phyloP scores from a whole-genome alignment of 2,797 vertebrate species.

The Hemibagrus guttatus region DNA sequence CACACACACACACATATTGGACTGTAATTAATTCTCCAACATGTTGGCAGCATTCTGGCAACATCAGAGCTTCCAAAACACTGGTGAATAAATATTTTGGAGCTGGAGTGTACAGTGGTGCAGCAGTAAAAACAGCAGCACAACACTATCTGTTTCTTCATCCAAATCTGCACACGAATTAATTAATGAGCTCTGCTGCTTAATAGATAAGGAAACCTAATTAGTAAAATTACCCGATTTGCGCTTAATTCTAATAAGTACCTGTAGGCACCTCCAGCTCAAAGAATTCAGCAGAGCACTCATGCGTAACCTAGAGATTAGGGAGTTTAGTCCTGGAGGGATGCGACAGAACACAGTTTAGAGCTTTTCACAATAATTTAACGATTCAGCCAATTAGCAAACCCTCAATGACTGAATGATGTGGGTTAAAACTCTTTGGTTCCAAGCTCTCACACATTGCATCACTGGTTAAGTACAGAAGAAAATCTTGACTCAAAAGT shows the following conservation, averaged over 20 bases:
- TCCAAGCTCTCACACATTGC: neutral
- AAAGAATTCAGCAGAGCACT: slow-evolving; percentile 26
- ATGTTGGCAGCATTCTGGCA: slow-evolving; percentile 7
- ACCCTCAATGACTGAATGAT: neutral
- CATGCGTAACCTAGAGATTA: slow-evolving; percentile 30
- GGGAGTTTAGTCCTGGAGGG: slow-evolving; percentile 23
- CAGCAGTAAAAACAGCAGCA: slow-evolving; percentile 8
- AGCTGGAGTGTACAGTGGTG: slow-evolving; percentile 5
- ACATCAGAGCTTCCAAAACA: neutral
- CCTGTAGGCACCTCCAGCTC: slow-evolving; percentile 26
- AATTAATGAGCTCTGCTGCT: slow-evolving; percentile 37
- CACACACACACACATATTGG: slow-evolving; percentile 11
- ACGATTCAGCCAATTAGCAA: slow-evolving; percentile 20
- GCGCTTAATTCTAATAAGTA: slow-evolving; percentile 32
- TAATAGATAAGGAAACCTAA: slow-evolving; percentile 41
- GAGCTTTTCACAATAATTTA: slow-evolving; percentile 16
- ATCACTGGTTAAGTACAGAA: neutral
- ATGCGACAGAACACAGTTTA: slow-evolving; percentile 13
- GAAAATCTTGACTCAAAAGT: slow-evolving; percentile 22
- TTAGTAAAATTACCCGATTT: slow-evolving; percentile 41
- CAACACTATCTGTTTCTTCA: slow-evolving; percentile 21
- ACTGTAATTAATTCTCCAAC: slow-evolving; percentile 19
- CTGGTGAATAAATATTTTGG: slow-evolving; percentile 22
- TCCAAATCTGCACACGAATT: slow-evolving; percentile 26
- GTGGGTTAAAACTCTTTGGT: neutral